phyloP scores from a whole-genome alignment of 1,140 invertebrate species.

The Bombus superbus region DNA sequence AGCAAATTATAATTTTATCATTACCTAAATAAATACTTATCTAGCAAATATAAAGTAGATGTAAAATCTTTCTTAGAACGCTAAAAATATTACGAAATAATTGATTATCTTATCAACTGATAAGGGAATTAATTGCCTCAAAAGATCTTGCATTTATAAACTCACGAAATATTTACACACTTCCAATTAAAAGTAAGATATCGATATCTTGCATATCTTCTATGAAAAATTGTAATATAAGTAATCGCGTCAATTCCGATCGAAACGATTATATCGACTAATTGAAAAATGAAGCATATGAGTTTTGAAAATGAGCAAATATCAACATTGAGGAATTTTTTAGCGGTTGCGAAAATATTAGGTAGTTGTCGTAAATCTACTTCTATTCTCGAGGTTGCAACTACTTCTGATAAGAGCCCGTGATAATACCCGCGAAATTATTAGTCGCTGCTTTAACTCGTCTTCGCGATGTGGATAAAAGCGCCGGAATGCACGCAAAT shows the following conservation, averaged over 20 bases:
- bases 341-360: background rate
- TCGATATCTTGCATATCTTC: background rate
- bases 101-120: background rate
- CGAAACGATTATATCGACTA: background rate
- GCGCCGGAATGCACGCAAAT: background rate
- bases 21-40: background rate
- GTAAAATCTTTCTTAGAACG: fast-evolving
- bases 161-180: too few species aligned
- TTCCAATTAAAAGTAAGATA: background rate
- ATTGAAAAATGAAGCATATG: background rate
- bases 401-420: conserved; percentile 29
- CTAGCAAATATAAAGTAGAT: background rate
- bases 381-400: conserved; percentile 32
- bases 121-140: background rate
- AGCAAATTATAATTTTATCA: background rate
- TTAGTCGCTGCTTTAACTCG: background rate
- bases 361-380: conserved; percentile 12
- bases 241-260: background rate
- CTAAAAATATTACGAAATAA: background rate
- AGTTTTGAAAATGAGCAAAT: background rate
- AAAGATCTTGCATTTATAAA: background rate
- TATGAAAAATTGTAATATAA: background rate
- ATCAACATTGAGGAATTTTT: background rate
- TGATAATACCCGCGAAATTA: conserved; percentile 37
- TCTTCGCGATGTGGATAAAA: conserved; percentile 28